Evolutionary conservation across 2,113 vertebrate species (phyloP), one percentile per base, ranked within the genome.

Genomic region (Poeciliopsis occidentalis): DNA sequence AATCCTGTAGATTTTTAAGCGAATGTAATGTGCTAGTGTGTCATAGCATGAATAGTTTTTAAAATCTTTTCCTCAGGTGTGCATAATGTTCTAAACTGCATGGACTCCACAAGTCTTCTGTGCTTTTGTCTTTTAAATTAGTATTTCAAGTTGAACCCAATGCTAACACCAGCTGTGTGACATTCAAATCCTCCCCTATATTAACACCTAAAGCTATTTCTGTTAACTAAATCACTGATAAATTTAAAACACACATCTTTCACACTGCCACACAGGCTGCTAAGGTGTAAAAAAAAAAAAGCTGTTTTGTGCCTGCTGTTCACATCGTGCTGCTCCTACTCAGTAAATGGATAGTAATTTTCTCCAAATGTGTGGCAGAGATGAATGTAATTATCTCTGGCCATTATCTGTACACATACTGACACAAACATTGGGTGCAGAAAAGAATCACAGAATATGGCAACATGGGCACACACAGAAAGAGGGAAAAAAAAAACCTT

Each of bases 331-430:
- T 75, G 57, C 47, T 64, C 47, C 72, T 57, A 67, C 26, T 80
- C 75, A 75, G 64, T 60, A 67, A 67, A 64, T 79, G 77, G 62
- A 68, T 65, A 54, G 67, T 74, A 68, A 80, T 83, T 73, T 79
- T 44, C 31, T 60, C 77, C 66, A 4, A 57, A 74, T 30, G 12
- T 78, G 69, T 79, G 76, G 76, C 74, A 79, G 69, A 67, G 67
- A 69, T 81, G 47, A 82, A 85, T 80, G 69, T 81, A 82, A 89
- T 87, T 87, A 87, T 78, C 75, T 64, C 61, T 71, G 65, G 63
- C 76, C n/a, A 82, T 89, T 80, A 87, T 85, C 63, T 69, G n/a
- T 27, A 82, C 64, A 83, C 73, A 83, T 71, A 73, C 63, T 37
- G 64, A n/a, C 26, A 67, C 51, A 31, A 76, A 64, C 29, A 60